Evolutionary conservation across 2,797 vertebrate species (phyloP).

Genomic region (Coregonus ussuriensis): DNA sequence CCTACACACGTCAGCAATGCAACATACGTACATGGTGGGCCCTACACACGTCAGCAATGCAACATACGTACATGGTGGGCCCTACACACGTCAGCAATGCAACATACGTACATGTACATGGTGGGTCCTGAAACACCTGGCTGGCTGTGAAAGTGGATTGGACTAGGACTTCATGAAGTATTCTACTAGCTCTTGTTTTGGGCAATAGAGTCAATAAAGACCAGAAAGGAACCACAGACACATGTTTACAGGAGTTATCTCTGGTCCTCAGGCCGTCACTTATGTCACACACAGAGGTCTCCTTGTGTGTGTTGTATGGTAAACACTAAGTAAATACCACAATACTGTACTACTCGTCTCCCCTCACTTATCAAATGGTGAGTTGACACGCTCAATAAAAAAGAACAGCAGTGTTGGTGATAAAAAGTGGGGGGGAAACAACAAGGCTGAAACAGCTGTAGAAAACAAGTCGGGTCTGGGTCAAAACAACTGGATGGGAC

Average conservation of each 20-base stretch:
- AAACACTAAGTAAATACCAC: not conserved
- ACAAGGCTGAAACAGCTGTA: conserved; percentile 53
- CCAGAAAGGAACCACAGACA: conserved; percentile 1
- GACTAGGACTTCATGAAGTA: not conserved
- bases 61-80: not conserved
- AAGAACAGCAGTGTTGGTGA: conserved; percentile 28
- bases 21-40: not conserved
- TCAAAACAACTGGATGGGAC: conserved; percentile 72
- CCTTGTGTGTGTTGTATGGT: not conserved
- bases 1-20: too few relatives aligned
- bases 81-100: too few relatives aligned
- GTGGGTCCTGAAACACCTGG: not conserved
- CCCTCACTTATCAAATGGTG: not conserved
- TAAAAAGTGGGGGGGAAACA: conserved; percentile 46
- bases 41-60: too few relatives aligned
- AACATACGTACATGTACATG: not conserved
- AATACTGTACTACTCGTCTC: not conserved
- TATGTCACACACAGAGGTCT: not conserved
- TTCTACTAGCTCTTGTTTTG: conserved; percentile 2
- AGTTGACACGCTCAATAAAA: conserved; percentile 24
- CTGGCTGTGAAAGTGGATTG: not conserved
- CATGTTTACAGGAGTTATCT: conserved; percentile 23
- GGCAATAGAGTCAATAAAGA: not conserved
- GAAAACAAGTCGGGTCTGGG: conserved; percentile 60
- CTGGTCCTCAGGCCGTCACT: conserved; percentile 7